Evolutionary conservation across 2,113 vertebrate species (phyloP).

Genomic region (Platysteira castanea): DNA sequence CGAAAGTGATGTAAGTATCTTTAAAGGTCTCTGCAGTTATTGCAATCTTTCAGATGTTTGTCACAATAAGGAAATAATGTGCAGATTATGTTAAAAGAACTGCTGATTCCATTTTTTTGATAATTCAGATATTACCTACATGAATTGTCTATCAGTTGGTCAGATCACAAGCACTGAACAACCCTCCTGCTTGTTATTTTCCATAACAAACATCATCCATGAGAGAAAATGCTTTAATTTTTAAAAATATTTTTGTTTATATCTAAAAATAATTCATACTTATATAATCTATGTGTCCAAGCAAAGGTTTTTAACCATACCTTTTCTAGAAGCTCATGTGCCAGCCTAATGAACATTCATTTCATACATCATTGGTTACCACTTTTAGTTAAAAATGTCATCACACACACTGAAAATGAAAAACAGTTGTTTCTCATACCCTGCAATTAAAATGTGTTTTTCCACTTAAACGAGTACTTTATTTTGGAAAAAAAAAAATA

Average conservation of each 20-base stretch:
- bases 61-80: not conserved
- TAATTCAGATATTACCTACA: not conserved
- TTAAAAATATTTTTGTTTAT: not conserved
- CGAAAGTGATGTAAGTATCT: constrained; percentile 87
- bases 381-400: not conserved
- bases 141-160: not conserved
- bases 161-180: not conserved
- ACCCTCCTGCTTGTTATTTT: not conserved
- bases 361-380: not conserved
- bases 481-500: not conserved
- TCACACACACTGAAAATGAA: not conserved
- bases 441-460: not conserved
- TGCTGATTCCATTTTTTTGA: not conserved
- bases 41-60: not conserved
- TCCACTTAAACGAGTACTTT: not conserved
- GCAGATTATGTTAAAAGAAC: not conserved
- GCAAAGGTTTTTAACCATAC: not conserved
- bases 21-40: not conserved
- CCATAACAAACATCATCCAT: not conserved
- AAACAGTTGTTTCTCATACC: not conserved
- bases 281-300: not conserved
- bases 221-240: not conserved
- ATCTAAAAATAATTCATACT: not conserved
- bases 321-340: not conserved
- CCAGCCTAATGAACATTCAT: not conserved